phyloP scores from a whole-genome alignment of 2,113 vertebrate genomes.

The Prunella fulvescens region DNA sequence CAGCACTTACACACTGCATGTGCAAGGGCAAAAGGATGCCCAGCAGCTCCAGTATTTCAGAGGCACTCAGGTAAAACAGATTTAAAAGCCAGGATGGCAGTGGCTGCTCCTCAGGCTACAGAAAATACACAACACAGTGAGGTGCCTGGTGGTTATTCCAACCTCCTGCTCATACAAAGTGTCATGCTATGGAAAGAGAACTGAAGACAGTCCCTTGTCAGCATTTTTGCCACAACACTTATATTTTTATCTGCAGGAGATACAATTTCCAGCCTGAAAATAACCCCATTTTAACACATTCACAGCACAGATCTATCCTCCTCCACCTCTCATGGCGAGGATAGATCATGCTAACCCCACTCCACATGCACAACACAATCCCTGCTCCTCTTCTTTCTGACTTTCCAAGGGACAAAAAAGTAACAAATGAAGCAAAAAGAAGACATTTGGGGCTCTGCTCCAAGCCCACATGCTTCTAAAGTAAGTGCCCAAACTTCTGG shows the following conservation, averaged over 20 bases:
- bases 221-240: constrained; percentile 10
- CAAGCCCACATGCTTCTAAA: neutral
- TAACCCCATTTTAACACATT: neutral
- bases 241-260: constrained; percentile 2
- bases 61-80: neutral
- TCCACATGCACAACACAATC: neutral
- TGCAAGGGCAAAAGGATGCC: neutral
- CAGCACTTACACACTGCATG: neutral
- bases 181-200: neutral
- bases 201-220: neutral
- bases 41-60: neutral
- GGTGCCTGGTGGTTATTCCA: neutral
- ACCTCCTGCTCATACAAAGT: neutral
- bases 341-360: neutral
- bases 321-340: neutral
- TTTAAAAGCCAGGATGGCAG: neutral
- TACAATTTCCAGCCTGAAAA: constrained; percentile 17
- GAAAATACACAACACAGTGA: neutral
- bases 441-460: neutral
- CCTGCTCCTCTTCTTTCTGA: neutral
- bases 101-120: neutral
- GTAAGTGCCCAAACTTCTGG: neutral
- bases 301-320: constrained; percentile 1
- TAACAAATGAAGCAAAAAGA: neutral
- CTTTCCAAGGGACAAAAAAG: neutral